These are phyloP conservation scores for Protobothrops mucrosquamatus DNA, from an alignment of 2,113 vertebrate species.

Conservation along the genomic window DNA sequence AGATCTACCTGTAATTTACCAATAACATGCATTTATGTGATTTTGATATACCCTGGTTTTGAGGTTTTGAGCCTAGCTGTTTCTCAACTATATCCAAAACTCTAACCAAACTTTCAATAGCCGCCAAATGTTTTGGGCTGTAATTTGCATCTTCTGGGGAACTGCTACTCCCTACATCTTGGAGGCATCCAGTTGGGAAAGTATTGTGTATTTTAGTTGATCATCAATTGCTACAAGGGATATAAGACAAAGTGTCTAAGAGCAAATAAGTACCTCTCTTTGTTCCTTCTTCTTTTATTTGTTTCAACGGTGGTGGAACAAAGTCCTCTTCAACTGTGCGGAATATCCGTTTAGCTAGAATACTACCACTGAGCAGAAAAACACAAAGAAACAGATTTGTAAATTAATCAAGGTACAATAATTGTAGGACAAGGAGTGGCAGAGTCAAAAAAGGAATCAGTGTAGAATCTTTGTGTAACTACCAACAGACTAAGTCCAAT, in stretches of 20 bases:
- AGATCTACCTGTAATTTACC: not conserved
- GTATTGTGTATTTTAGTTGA: not conserved
- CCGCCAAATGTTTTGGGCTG: not conserved
- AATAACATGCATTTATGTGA: not conserved
- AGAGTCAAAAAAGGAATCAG: not conserved
- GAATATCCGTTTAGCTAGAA: constrained; percentile 85
- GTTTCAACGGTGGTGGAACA: constrained; percentile 79
- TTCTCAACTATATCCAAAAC: not conserved
- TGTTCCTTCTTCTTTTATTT: constrained; percentile 81
- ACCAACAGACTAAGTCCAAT: not conserved
- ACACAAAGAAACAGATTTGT: not conserved
- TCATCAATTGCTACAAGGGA: not conserved
- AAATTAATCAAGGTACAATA: not conserved
- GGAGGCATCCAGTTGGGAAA: not conserved
- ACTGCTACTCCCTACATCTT: not conserved
- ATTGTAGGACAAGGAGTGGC: not conserved
- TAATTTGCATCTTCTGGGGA: not conserved
- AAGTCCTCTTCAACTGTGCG: constrained; percentile 81
- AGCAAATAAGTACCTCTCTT: constrained; percentile 80
- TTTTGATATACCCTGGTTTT: not conserved
- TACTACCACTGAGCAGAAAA: constrained; percentile 71
- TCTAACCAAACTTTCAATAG: not conserved
- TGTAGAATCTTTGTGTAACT: not conserved
- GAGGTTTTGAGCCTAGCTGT: not conserved
- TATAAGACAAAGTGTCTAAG: not conserved